Evolutionary conservation across 37 sponge, comb jelly and placozoan genomes (phyloP), one percentile per base, ranked within the genome.

Genomic region (Dysidea cf. avara): DNA sequence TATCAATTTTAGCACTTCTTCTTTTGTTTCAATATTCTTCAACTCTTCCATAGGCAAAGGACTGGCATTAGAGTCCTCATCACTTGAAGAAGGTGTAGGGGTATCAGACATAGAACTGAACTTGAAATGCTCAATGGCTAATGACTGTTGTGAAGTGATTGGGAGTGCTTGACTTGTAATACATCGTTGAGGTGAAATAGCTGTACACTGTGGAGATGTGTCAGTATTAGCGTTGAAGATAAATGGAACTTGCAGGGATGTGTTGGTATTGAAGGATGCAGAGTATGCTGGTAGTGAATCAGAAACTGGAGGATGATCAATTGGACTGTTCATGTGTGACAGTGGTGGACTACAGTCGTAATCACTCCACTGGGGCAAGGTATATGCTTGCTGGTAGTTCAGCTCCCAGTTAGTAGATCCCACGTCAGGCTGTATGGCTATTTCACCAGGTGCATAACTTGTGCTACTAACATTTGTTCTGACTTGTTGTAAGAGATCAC

Each of bases 81-180:
- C 83, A 43, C 7, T 12, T 0, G 85, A 73, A n/a, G n/a, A n/a
- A n/a, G n/a, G n/a, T 30, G 56, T 56, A 20, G 71, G 71, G 0
- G 71, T 71, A 21, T 71, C 71, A 5, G 71, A 38, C 56, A 71
- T 0, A 52, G 71, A 14, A 56, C 24, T 20, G 36, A n/a, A 20
- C 39, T 54, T 20, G 36, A 53, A 56, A n/a, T 35, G 38, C 38
- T 55, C 1, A 5, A 71, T 34, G 21, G 71, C 54, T 0, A 56
- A 37, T 53, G 53, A 30, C 24, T 39, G 55, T 71, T 40, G 56
- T 13, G 71, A 24, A 25, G 53, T 54, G 5, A 56, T 25, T 25
- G 3, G 16, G 32, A 17, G 39, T 18, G 16, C 22, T 12, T 71
- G 56, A 24, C 35, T 56, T 71, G 30, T 22, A 32, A 37, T 13